Conservation (phyloP, 2,113 vertebrate genomes). For the Phaethornis superciliosus region DNA sequence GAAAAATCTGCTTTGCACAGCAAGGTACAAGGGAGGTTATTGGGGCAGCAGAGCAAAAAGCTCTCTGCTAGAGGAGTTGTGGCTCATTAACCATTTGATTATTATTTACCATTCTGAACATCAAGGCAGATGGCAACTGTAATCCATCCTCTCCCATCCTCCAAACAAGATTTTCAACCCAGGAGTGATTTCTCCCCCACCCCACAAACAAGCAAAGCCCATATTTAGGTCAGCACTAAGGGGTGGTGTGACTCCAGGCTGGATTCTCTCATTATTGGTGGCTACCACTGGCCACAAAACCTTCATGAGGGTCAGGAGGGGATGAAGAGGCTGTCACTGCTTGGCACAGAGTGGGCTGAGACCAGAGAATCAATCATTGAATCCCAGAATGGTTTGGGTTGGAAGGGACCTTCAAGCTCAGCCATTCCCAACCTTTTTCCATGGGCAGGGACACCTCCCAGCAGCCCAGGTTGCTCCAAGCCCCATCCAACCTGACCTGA, state of each 20-base stretch:
- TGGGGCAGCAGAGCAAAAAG: neutral
- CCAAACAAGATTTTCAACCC: neutral
- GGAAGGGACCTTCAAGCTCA: too few relatives aligned
- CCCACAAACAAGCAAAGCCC: neutral
- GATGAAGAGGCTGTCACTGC: neutral
- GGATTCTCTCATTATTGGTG: rapidly evolving
- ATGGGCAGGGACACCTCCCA: too few relatives aligned
- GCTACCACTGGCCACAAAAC: neutral
- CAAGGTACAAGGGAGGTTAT: neutral
- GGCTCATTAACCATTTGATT: neutral
- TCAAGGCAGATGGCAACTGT: neutral
- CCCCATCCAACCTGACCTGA: too few relatives aligned
- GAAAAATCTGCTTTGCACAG: neutral
- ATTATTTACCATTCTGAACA: neutral
- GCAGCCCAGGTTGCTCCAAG: too few relatives aligned
- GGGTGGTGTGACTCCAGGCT: rapidly evolving
- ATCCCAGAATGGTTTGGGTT: too few relatives aligned
- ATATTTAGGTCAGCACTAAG: neutral
- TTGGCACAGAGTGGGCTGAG: rapidly evolving
- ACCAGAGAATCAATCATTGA: too few relatives aligned
- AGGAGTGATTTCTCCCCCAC: neutral
- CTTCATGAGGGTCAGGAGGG: neutral
- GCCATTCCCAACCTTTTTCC: too few relatives aligned
- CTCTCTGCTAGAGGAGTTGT: neutral
- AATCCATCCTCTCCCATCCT: neutral